phyloP scores from a whole-genome alignment of 2,797 vertebrate genomes.

The Numenius phaeopus region DNA sequence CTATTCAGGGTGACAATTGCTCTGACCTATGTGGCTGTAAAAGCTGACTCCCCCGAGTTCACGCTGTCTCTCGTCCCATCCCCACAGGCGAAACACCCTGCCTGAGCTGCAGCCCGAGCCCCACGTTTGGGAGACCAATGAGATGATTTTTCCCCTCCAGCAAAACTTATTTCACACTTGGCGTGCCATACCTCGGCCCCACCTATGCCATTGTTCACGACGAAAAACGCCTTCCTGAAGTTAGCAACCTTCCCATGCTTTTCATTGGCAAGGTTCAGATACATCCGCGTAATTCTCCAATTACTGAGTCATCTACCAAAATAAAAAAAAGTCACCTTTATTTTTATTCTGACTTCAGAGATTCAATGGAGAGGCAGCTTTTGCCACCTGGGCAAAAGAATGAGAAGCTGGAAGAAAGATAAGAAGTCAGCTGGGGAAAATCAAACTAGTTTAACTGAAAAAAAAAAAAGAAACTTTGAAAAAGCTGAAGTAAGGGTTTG shows the following conservation, averaged over 20 bases:
- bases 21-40: not conserved
- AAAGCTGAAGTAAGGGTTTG: not conserved
- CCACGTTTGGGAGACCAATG: not conserved
- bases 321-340: not conserved
- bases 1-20: not conserved
- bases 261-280: not conserved
- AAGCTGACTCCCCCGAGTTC: not conserved
- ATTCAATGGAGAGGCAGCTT: not conserved
- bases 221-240: not conserved
- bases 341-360: not conserved
- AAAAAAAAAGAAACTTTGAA: not conserved
- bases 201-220: not conserved
- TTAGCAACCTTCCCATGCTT: not conserved
- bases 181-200: fast-evolving
- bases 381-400: not conserved
- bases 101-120: not conserved
- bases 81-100: not conserved
- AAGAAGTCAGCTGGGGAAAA: not conserved
- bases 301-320: not conserved
- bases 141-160: not conserved
- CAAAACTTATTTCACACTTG: not conserved
- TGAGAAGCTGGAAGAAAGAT: not conserved
- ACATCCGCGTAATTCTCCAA: not conserved
- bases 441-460: not conserved
- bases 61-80: not conserved